A percentile compares a stretch with the other conserved stretches of the same genome.
These are phyloP conservation scores for Saiga tatarica DNA, from an alignment of 2,113 vertebrate genomes.

Conservation along the genomic window DNA sequence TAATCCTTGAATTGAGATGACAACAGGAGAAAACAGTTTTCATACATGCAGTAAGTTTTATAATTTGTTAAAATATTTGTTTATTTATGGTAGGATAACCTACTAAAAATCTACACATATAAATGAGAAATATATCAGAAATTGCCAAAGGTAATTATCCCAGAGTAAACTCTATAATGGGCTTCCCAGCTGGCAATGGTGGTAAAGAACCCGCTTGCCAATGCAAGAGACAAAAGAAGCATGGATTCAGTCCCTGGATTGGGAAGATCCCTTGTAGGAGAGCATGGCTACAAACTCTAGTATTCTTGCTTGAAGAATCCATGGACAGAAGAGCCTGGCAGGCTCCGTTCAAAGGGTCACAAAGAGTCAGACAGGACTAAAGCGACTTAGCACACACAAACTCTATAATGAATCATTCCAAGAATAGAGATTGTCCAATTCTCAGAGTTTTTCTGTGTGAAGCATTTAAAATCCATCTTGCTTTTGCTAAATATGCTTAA, in stretches of 20 bases:
- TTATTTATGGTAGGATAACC: not conserved
- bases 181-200: not conserved
- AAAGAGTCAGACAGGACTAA: not conserved
- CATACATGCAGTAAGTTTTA: not conserved
- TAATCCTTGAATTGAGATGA: not conserved
- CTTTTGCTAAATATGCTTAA: not conserved
- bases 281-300: not conserved
- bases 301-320: not conserved
- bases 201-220: not conserved
- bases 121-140: not conserved
- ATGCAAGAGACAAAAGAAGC: not conserved
- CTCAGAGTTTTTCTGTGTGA: not conserved
- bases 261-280: not conserved
- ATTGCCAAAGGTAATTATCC: not conserved
- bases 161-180: not conserved
- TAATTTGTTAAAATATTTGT: not conserved
- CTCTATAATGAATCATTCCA: not conserved
- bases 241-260: not conserved
- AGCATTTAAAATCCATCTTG: slow-evolving; percentile 21
- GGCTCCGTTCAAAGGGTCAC: not conserved
- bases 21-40: not conserved
- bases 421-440: not conserved
- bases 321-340: not conserved
- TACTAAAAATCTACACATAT: not conserved
- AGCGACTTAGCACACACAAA: not conserved